Evolutionary conservation across 1,140 invertebrate species (phyloP).

Genomic region (Sitodiplosis mosellana): DNA sequence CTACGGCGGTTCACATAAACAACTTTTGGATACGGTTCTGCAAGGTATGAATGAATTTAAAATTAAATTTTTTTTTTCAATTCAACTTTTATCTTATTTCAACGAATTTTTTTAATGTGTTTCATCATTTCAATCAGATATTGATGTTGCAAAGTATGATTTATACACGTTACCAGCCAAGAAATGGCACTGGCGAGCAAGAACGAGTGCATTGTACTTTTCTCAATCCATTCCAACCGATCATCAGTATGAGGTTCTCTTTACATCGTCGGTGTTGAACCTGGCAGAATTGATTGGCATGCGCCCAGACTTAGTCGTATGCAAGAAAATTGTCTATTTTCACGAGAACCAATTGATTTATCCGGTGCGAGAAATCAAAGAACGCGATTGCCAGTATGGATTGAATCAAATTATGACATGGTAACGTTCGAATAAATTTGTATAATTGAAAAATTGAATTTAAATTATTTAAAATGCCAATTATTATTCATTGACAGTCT

Average conservation of each 20-base stretch:
- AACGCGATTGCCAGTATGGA: conserved; percentile 58
- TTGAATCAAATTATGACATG: conserved; percentile 57
- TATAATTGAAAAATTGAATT: conserved; percentile 1
- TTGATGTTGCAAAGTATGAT: conserved; percentile 18
- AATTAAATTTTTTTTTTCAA: background rate
- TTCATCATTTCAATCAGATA: conserved; percentile 11
- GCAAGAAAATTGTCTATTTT: conserved; percentile 55
- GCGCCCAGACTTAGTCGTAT: conserved; percentile 35
- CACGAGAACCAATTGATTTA: conserved; percentile 66
- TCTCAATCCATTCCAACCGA: conserved; percentile 35
- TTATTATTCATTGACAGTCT: conserved; percentile 30
- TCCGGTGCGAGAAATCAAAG: conserved; percentile 43
- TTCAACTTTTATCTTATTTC: too few species aligned
- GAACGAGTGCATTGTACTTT: conserved; percentile 45
- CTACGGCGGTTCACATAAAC: conserved; percentile 52
- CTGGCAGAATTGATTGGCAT: conserved; percentile 49
- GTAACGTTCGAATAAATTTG: conserved; percentile 23
- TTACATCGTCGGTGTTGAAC: conserved; percentile 54
- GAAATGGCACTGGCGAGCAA: conserved; percentile 64
- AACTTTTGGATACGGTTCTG: conserved; percentile 36
- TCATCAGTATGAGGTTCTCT: conserved; percentile 34
- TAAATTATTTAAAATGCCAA: conserved; percentile 1
- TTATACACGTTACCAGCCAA: conserved; percentile 42
- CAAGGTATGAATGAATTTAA: too few species aligned
- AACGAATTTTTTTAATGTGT: background rate